phyloP scores from a whole-genome alignment of 2,797 vertebrate species.

The Allobates femoralis region DNA sequence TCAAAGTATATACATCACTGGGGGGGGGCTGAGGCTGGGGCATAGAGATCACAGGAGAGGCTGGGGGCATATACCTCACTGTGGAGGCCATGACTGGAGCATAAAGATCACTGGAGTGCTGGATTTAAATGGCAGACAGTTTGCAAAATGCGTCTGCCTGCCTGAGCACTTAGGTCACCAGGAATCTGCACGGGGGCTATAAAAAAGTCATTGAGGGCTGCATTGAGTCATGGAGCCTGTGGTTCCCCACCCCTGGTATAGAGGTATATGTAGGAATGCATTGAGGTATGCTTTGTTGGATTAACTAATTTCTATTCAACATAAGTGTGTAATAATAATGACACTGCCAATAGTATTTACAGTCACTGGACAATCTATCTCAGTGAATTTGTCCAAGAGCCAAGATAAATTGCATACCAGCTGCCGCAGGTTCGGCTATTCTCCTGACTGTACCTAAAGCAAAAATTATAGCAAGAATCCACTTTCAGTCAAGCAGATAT shows the following conservation, averaged over 20 bases:
- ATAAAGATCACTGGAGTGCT: no score
- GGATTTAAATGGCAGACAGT: no score
- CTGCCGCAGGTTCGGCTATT: slow-evolving; percentile 29
- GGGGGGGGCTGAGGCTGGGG: no score
- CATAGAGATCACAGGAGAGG: no score
- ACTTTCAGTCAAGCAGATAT: slow-evolving; percentile 62
- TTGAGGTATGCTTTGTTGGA: neutral
- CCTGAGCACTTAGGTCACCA: no score
- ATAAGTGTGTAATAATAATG: slow-evolving; percentile 4
- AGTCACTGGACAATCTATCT: slow-evolving; percentile 6
- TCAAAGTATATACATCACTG: no score
- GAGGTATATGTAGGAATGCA: neutral
- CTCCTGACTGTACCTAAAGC: slow-evolving; percentile 41
- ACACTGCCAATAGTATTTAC: slow-evolving; percentile 40
- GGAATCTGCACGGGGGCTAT: no score
- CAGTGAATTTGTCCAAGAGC: neutral
- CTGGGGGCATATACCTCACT: no score
- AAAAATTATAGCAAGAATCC: slow-evolving; percentile 60
- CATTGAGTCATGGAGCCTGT: neutral
- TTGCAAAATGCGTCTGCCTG: no score
- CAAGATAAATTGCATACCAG: slow-evolving; percentile 22
- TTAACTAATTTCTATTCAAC: neutral
- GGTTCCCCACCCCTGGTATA: no score
- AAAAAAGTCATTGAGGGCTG: no score
- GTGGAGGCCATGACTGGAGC: no score